Evolutionary conservation across 2,797 vertebrate species (phyloP).

Genomic region (Acomys russatus): DNA sequence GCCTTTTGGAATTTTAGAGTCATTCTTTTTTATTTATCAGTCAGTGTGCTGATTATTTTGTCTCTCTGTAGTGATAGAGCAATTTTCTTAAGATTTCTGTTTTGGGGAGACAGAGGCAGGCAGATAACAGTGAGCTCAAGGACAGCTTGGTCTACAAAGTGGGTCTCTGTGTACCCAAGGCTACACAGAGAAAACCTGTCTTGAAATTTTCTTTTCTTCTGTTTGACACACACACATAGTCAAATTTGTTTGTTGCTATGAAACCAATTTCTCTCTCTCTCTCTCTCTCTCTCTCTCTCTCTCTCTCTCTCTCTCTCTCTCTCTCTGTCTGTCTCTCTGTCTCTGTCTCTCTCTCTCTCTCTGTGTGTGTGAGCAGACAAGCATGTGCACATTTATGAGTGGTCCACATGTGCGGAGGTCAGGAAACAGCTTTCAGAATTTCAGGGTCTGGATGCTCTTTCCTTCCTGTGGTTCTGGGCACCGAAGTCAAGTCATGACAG

Average conservation of each 20-base stretch:
- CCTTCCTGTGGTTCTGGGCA: not conserved
- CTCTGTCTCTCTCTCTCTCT: no score
- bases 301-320: no score
- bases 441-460: not conserved
- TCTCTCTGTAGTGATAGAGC: not conserved
- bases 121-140: no score
- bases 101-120: not conserved
- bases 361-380: not conserved
- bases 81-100: conserved; percentile 3
- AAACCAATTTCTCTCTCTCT: not conserved
- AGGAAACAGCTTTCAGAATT: not conserved
- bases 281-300: not conserved
- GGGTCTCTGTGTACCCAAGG: no score
- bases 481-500: not conserved
- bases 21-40: not conserved
- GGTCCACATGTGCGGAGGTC: not conserved
- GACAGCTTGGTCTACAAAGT: no score
- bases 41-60: not conserved
- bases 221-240: not conserved
- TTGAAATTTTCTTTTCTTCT: no score
- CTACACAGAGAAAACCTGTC: no score
- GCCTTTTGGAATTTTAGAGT: conserved; percentile 1
- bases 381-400: not conserved
- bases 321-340: no score
- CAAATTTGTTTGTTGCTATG: conserved; percentile 19